These are phyloP conservation scores for Neoseiulus cucumeris DNA, from an alignment of 1,140 invertebrate genomes.

Conservation along the genomic window DNA sequence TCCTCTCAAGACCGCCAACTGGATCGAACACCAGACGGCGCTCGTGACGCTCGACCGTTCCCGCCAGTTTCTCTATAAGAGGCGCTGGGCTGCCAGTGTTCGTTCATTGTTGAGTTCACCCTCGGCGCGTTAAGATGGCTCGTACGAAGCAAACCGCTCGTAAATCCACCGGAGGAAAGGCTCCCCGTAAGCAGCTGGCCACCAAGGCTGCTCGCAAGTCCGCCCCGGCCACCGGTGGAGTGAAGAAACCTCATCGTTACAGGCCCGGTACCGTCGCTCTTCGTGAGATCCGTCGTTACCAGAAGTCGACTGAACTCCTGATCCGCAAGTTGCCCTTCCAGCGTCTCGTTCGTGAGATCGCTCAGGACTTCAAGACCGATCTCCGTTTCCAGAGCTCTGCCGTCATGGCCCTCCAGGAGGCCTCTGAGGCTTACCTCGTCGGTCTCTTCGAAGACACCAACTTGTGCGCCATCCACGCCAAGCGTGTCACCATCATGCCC, in stretches of 20 bases:
- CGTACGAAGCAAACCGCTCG: slow-evolving; percentile 67
- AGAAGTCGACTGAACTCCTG: slow-evolving; percentile 60
- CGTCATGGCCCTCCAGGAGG: slow-evolving; percentile 21
- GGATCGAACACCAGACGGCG: no score
- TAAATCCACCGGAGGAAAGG: slow-evolving; percentile 59
- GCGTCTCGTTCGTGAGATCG: slow-evolving; percentile 61
- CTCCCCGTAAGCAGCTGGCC: slow-evolving; percentile 62
- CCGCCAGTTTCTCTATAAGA: no score
- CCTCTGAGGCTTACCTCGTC: slow-evolving; percentile 33
- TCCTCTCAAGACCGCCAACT: no score
- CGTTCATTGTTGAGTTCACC: no score
- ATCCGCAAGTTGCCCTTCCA: slow-evolving; percentile 67
- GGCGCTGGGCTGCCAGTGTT: no score
- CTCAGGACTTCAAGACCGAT: slow-evolving; percentile 49
- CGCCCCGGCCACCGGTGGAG: slow-evolving; percentile 34
- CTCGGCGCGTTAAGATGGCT: slow-evolving; percentile 36
- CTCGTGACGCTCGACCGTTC: no score
- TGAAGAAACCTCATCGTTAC: slow-evolving; percentile 37
- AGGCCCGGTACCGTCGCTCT: slow-evolving; percentile 61
- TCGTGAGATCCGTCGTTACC: slow-evolving; percentile 63
- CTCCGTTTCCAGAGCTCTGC: slow-evolving; percentile 37
- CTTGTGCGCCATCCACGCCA: slow-evolving; percentile 80
- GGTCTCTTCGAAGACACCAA: slow-evolving; percentile 78
- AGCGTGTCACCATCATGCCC: slow-evolving; percentile 85
- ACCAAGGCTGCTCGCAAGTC: slow-evolving; percentile 33